Evolutionary conservation across 2,113 vertebrate species (phyloP).

Genomic region (Centropus bengalensis): DNA sequence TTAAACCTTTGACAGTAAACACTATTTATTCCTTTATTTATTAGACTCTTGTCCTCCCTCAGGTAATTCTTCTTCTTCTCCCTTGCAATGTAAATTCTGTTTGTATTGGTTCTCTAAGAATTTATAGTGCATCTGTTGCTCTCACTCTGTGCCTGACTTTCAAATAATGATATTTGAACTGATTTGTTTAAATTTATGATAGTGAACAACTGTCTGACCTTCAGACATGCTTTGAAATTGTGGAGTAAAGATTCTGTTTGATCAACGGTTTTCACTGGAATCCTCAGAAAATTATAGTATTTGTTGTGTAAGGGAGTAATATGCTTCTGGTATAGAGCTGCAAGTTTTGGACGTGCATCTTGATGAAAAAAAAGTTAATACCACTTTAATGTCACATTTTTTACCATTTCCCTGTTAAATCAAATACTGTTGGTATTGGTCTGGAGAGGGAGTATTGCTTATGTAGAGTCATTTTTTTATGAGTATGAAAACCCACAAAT

Average conservation of each 20-base stretch:
- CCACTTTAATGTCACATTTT: not conserved
- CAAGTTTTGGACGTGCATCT: not conserved
- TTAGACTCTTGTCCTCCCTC: not conserved
- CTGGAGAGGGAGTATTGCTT: not conserved
- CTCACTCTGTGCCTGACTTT: not conserved
- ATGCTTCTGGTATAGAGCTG: not conserved
- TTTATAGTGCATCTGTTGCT: conserved; percentile 9
- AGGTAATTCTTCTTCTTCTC: conserved; percentile 1
- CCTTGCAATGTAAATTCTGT: conserved; percentile 12
- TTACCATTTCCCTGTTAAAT: not conserved
- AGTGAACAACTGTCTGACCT: not conserved
- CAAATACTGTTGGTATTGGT: not conserved
- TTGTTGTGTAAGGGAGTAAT: not conserved
- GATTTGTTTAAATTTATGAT: not conserved
- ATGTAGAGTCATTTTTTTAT: not conserved
- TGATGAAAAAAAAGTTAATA: not conserved
- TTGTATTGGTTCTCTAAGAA: not conserved
- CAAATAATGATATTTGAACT: not conserved
- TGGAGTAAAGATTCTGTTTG: not conserved
- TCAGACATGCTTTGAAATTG: not conserved
- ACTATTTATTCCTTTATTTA: not conserved
- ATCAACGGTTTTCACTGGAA: not conserved
- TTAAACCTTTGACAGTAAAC: not conserved
- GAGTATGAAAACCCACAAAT: conserved; percentile 24
- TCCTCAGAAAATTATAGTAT: not conserved